Percentiles rank a stretch among this genome's conserved stretches.
Evolutionary conservation across 1,140 invertebrate species (phyloP).

Genomic region (Aricia agestis): DNA sequence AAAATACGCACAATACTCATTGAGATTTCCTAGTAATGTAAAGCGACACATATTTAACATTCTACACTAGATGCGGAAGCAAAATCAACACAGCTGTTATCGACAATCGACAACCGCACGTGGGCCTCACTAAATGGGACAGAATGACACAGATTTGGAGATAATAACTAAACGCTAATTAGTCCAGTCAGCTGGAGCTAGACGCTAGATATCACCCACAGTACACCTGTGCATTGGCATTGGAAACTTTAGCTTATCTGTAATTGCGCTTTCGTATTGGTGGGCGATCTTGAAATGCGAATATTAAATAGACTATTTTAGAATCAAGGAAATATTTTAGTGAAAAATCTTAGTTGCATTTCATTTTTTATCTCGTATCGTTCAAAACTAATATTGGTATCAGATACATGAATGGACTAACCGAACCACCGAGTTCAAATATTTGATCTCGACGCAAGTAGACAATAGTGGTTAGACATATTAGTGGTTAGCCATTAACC

Average conservation of each 20-base stretch:
- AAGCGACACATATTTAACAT: not conserved
- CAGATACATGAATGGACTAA: no score
- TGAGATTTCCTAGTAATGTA: not conserved
- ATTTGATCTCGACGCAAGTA: not conserved
- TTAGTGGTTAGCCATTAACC: conserved; percentile 1
- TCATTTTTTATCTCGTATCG: no score
- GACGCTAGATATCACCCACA: not conserved
- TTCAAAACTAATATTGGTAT: no score
- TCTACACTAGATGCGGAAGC: not conserved
- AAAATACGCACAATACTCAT: not conserved
- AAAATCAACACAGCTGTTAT: not conserved
- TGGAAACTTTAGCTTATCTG: not conserved
- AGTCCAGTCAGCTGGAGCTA: not conserved
- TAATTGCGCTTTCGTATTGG: not conserved
- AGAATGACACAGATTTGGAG: not conserved
- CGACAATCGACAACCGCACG: not conserved
- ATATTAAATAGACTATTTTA: no score
- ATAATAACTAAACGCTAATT: not conserved
- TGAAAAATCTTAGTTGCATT: no score
- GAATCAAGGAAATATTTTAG: no score
- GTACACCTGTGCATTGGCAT: not conserved
- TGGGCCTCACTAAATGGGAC: not conserved
- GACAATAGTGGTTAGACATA: conserved; percentile 1
- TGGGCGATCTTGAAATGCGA: not conserved
- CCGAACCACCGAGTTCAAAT: not conserved